These are phyloP conservation scores for Phyllopteryx taeniolatus DNA, from an alignment of 2,113 vertebrate genomes.

Conservation along the genomic window DNA sequence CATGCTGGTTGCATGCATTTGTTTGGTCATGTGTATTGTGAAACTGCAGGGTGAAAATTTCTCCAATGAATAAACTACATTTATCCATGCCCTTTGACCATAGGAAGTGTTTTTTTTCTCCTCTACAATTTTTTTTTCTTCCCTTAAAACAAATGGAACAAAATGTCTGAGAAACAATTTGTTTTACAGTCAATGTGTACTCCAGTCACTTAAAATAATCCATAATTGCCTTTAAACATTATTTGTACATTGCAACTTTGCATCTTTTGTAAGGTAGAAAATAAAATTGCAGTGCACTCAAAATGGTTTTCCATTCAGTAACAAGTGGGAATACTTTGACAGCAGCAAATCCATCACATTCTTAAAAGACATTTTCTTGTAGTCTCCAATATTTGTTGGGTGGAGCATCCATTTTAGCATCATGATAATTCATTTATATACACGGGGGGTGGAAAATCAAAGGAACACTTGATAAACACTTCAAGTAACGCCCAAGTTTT, in stretches of 20 bases:
- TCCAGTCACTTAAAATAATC: neutral
- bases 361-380: neutral
- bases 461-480: neutral
- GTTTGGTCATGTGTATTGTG: constrained; percentile 16
- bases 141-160: neutral
- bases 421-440: neutral
- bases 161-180: neutral
- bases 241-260: neutral
- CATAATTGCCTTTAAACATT: too few species aligned
- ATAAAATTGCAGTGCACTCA: neutral
- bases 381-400: neutral
- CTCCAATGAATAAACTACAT: constrained; percentile 45
- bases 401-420: neutral
- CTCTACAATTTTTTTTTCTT: neutral
- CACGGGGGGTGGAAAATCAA: neutral
- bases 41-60: constrained; percentile 31
- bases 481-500: neutral
- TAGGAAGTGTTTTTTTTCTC: neutral
- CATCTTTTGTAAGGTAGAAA: neutral
- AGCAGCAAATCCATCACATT: neutral
- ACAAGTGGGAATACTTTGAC: neutral
- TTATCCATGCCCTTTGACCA: constrained; percentile 7
- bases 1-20: constrained; percentile 26
- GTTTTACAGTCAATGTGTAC: neutral
- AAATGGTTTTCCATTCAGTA: neutral